Percentiles rank a stretch among this genome's conserved stretches.
These are phyloP conservation scores for Anodontia alba DNA, from an alignment of 2,888 invertebrate genomes.

Conservation along the genomic window DNA sequence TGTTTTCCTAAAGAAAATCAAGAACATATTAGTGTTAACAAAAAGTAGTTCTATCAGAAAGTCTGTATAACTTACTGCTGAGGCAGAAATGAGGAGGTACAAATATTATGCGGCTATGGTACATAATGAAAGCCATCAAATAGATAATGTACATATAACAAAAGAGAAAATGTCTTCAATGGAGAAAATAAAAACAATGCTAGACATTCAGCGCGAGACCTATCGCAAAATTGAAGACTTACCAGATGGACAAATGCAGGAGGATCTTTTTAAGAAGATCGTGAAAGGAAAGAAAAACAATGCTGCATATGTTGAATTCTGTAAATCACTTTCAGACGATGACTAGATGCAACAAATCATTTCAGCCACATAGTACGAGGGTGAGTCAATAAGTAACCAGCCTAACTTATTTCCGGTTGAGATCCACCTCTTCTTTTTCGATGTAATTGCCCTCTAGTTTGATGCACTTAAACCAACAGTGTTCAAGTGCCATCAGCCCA, in stretches of 20 bases:
- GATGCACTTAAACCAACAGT: no score
- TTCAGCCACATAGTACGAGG: no score
- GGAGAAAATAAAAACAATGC: neutral
- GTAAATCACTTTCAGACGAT: neutral
- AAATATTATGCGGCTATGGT: neutral
- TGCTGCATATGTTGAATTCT: neutral
- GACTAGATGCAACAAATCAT: neutral
- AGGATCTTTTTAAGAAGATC: neutral
- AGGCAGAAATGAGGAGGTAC: neutral
- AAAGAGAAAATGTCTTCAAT: neutral
- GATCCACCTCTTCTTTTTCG: no score
- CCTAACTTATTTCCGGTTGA: no score
- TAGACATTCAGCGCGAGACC: neutral
- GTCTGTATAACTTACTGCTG: constrained; percentile 23
- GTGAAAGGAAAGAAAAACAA: constrained; percentile 12
- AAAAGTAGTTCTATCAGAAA: neutral
- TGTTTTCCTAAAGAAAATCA: neutral
- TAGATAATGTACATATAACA: neutral
- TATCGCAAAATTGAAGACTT: neutral
- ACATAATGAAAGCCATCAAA: neutral
- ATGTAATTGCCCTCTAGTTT: no score
- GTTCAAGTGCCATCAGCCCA: no score
- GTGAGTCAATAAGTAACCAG: no score
- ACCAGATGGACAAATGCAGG: neutral
- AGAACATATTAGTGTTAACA: constrained; percentile 12